Base-by-base conservation (phyloP, 2,113 vertebrate genomes). In the Indri indri region DNA sequence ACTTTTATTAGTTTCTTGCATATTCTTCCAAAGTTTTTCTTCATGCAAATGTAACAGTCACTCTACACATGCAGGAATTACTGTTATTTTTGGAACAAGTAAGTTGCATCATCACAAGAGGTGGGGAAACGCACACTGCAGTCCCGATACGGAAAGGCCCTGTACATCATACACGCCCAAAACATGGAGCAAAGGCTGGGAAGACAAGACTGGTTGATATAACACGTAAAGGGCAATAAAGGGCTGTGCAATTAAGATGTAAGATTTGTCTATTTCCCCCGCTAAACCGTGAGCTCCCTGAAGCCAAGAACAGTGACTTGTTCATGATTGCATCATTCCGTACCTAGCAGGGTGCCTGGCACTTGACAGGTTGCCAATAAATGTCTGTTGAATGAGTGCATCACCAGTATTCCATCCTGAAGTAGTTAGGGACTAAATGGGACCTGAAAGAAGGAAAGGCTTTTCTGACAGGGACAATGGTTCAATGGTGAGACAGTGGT, bases 161-260 rank as follows among this genome's bases (percentile, higher is more conserved):
- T 8, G 52, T 5, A 6, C 3, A 42, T 45, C 76, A 42, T 9
- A 23, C 25, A 76, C 4, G 20, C 32, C 16, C 8, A 6, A 50
- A 52, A 81, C 18, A 7, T 34, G 61, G 50, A 73, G 40, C 27
- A 42, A 65, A 77, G 6, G 9, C 47, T 10, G 66, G 54, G n/a
- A 34, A 23, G 77, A 34, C 18, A n/a, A 66, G 57, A 22, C 34
- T 11, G 47, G 63, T 17, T 4, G 50, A 37, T 13, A 13, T 12
- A 47, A 9, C 68, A 68, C 22, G 40, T 27, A 10, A 63, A 59
- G 83, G 34, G 4, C 11, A 50, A 18, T 30, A 23, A 37, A n/a
- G 34, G 11, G 57, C 13, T 47, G n/a, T 61, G 54, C 2, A 17
- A 20, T n/a, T 13, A 22, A n/a, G 30, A 54, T 0, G 0, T 11